Conservation (phyloP, 2,797 vertebrate species). For the Brotula barbata region DNA sequence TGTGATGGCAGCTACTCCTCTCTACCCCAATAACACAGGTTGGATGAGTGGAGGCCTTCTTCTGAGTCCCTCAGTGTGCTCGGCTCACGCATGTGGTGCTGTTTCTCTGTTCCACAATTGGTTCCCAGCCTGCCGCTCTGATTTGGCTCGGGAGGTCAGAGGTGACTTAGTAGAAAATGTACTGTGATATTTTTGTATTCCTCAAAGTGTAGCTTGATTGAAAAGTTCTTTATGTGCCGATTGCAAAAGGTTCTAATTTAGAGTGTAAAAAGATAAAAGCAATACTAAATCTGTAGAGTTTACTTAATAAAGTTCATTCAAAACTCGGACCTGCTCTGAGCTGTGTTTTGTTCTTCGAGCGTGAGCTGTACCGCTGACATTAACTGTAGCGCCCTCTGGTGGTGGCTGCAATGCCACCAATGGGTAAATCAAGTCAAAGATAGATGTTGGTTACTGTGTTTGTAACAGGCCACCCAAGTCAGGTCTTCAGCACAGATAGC, state of each 20-base stretch:
- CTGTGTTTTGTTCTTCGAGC: constrained; percentile 3
- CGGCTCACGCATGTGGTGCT: constrained; percentile 48
- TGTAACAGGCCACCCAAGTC: no score
- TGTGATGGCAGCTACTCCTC: background rate
- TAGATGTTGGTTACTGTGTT: no score
- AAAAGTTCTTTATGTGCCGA: constrained; percentile 75
- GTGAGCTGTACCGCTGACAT: background rate
- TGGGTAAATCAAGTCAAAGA: no score
- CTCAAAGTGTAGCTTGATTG: constrained; percentile 81
- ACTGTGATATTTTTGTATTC: constrained; percentile 89
- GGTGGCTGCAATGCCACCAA: no score
- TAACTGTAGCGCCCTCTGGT: background rate
- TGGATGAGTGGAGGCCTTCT: background rate
- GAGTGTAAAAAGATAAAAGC: constrained; percentile 77
- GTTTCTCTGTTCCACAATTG: constrained; percentile 53
- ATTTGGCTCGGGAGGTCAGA: constrained; percentile 65
- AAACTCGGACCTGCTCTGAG: constrained; percentile 60
- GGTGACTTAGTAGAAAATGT: constrained; percentile 81
- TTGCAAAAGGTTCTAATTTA: constrained; percentile 80
- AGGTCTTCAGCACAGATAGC: no score
- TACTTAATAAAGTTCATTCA: constrained; percentile 83
- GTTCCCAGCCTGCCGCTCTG: constrained; percentile 56
- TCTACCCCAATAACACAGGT: background rate
- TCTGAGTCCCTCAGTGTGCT: background rate
- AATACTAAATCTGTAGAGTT: constrained; percentile 83